phyloP scores from a whole-genome alignment of 2,888 invertebrate species.

The Drosophila parthenogenetica region DNA sequence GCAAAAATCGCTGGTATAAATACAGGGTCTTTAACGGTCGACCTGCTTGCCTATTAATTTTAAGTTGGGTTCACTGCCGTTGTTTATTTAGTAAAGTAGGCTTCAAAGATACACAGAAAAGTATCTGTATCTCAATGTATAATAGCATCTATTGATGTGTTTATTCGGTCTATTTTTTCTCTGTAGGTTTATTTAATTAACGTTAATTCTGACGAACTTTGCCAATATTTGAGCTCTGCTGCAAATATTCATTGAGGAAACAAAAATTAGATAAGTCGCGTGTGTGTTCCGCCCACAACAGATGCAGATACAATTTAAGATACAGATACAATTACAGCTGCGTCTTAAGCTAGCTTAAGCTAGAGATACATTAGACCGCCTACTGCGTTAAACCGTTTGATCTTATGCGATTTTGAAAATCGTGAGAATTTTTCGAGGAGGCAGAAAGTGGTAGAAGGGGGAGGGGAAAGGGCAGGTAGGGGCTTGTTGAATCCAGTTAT shows the following conservation, averaged over 20 bases:
- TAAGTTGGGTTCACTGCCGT: not conserved
- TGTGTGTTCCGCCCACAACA: constrained; percentile 39
- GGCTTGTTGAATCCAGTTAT: not conserved
- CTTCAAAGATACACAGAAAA: constrained; percentile 1
- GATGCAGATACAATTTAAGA: constrained; percentile 15
- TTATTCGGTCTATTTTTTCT: constrained; percentile 13
- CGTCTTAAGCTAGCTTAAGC: constrained; percentile 5
- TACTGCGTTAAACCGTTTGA: constrained; percentile 18
- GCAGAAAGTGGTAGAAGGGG: too few species aligned
- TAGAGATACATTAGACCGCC: constrained; percentile 8
- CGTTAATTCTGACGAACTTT: constrained; percentile 53
- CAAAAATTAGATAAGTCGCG: constrained; percentile 69
- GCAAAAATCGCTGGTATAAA: too few species aligned
- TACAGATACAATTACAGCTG: constrained; percentile 7
- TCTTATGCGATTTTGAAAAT: constrained; percentile 16
- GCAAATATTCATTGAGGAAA: constrained; percentile 56
- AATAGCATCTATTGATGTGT: constrained; percentile 6
- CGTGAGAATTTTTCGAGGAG: constrained; percentile 8
- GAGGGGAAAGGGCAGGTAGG: too few species aligned
- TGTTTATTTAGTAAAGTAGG: constrained; percentile 6
- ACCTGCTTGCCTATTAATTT: too few species aligned
- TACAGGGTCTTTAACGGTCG: too few species aligned
- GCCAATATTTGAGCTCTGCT: constrained; percentile 54
- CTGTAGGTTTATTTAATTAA: constrained; percentile 66
- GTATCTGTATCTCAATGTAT: constrained; percentile 1